Evolutionary conservation across 2,888 invertebrate species (phyloP).

Genomic region (Drosophila subquinaria): DNA sequence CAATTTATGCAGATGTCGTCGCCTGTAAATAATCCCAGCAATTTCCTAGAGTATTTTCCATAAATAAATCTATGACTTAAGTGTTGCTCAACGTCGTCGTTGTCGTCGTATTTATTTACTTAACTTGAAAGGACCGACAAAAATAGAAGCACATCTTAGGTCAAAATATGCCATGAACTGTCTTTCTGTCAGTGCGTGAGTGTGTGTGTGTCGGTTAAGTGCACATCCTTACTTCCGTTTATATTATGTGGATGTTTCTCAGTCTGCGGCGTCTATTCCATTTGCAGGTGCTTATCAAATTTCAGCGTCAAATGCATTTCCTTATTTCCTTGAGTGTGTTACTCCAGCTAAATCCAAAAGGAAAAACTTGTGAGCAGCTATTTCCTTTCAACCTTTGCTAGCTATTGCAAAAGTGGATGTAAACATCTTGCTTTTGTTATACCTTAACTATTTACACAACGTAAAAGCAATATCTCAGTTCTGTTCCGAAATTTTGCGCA

Average conservation of each 20-base stretch:
- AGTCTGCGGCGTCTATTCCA: slow-evolving; percentile 27
- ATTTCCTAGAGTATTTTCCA: slow-evolving; percentile 34
- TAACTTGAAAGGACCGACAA: slow-evolving; percentile 27
- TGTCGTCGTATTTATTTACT: slow-evolving; percentile 28
- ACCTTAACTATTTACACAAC: slow-evolving; percentile 9
- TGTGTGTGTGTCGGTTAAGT: slow-evolving; percentile 30
- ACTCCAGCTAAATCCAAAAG: slow-evolving; percentile 9
- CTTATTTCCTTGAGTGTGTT: slow-evolving; percentile 24
- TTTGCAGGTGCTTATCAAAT: slow-evolving; percentile 47
- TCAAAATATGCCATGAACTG: slow-evolving; percentile 16
- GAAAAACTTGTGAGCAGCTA: slow-evolving; percentile 22
- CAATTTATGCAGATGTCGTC: slow-evolving; percentile 44
- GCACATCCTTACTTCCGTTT: slow-evolving; percentile 54
- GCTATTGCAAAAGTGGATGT: slow-evolving; percentile 16
- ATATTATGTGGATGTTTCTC: slow-evolving; percentile 13
- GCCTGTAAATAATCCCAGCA: slow-evolving; percentile 32
- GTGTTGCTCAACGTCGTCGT: slow-evolving; percentile 23
- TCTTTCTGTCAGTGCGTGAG: background rate
- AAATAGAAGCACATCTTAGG: slow-evolving; percentile 33
- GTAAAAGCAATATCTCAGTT: slow-evolving; percentile 11
- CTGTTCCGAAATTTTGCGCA: slow-evolving; percentile 16
- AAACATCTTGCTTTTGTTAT: slow-evolving; percentile 17
- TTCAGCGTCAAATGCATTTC: slow-evolving; percentile 47
- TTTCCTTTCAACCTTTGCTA: slow-evolving; percentile 23
- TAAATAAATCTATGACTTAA: slow-evolving; percentile 43